A percentile compares a stretch with the other conserved stretches of the same genome.
These are phyloP conservation scores for Florisuga fusca DNA, from an alignment of 2,797 vertebrate species.

Conservation along the genomic window DNA sequence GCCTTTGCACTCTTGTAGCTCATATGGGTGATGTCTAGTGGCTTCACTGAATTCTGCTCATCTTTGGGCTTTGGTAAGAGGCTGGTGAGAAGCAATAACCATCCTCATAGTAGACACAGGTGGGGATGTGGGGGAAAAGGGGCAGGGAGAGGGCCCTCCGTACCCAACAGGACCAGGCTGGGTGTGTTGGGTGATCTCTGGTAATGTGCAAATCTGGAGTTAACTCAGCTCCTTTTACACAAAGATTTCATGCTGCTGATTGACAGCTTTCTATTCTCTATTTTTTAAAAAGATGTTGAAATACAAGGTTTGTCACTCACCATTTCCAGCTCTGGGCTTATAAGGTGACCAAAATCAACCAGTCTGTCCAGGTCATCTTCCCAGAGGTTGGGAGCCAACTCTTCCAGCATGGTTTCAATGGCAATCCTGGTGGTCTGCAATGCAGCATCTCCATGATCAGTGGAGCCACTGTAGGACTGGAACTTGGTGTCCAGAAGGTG, in stretches of 20 bases:
- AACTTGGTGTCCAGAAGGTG: constrained; percentile 84
- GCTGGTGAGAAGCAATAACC: neutral
- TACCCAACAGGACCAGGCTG: neutral
- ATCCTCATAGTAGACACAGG: rapidly evolving
- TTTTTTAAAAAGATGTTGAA: neutral
- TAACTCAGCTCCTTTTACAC: neutral
- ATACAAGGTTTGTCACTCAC: constrained; percentile 46
- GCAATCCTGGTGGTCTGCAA: constrained; percentile 80
- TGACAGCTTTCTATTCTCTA: neutral
- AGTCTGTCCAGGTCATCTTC: constrained; percentile 86
- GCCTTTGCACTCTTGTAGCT: neutral
- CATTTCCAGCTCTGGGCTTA: constrained; percentile 88
- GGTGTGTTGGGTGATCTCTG: neutral
- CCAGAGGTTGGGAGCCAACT: constrained; percentile 88
- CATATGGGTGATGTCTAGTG: neutral
- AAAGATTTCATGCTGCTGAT: neutral
- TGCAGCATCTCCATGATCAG: constrained; percentile 48
- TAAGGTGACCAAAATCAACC: constrained; percentile 87
- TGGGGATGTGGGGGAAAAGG: rapidly evolving
- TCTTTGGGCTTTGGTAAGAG: neutral
- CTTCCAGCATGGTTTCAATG: constrained; percentile 87
- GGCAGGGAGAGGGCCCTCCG: neutral
- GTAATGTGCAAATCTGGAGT: neutral
- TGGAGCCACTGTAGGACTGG: constrained; percentile 69
- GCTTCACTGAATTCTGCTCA: neutral